phyloP scores from a whole-genome alignment of 2,888 invertebrate genomes.

The Orchestes rusci region DNA sequence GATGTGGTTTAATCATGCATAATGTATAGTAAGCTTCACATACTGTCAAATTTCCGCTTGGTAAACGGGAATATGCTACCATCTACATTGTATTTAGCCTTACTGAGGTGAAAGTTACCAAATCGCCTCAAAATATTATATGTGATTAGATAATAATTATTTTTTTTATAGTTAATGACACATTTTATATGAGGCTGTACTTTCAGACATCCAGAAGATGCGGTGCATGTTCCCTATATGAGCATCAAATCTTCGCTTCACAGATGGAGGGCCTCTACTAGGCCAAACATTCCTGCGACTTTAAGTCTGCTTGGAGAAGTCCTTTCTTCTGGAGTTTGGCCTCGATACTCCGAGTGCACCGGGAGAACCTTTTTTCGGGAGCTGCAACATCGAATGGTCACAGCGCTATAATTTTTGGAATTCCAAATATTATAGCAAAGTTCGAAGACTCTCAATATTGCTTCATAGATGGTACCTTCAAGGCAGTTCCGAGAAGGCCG shows the following conservation, averaged over 20 bases:
- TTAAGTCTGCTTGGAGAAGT: constrained; percentile 3
- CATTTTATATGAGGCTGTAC: not conserved
- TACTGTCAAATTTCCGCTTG: too few relatives aligned
- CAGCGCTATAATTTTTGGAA: not conserved
- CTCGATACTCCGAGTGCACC: not conserved
- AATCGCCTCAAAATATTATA: too few relatives aligned
- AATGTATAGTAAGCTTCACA: too few relatives aligned
- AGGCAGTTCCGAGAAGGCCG: too few relatives aligned
- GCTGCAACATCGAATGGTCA: not conserved
- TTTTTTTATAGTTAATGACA: not conserved
- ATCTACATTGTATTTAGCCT: too few relatives aligned
- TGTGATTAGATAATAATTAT: too few relatives aligned
- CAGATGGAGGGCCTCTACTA: constrained; percentile 3
- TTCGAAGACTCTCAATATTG: too few relatives aligned
- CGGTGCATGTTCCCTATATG: constrained; percentile 1
- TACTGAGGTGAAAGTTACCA: too few relatives aligned
- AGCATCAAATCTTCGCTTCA: not conserved
- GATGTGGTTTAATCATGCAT: too few relatives aligned
- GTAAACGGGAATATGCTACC: too few relatives aligned
- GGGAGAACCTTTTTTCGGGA: constrained; percentile 5
- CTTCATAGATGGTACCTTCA: too few relatives aligned
- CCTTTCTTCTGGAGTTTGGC: constrained; percentile 1
- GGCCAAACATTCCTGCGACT: constrained; percentile 1
- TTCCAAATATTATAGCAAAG: too few relatives aligned
- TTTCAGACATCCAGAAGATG: constrained; percentile 2